Percentiles rank a stretch among this genome's conserved stretches.
These are phyloP conservation scores for Tilapia sparmanii DNA, from an alignment of 2,113 vertebrate genomes.

Conservation along the genomic window DNA sequence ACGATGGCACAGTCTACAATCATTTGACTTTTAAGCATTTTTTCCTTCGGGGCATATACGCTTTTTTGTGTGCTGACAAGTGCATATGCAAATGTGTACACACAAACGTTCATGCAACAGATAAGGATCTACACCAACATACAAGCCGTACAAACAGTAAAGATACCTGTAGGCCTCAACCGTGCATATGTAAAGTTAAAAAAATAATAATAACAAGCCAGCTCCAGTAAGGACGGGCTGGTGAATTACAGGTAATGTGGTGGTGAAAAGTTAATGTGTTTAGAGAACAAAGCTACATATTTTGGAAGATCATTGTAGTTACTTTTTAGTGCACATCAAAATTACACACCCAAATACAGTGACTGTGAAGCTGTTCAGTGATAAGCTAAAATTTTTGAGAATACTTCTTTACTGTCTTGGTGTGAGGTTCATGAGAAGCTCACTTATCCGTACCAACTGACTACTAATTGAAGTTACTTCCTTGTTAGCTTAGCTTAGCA, in stretches of 20 bases:
- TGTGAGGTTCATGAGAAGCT: neutral
- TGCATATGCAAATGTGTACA: neutral
- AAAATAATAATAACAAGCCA: neutral
- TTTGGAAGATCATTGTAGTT: neutral
- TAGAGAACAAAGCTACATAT: neutral
- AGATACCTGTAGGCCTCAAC: neutral
- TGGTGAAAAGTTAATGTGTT: neutral
- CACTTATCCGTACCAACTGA: neutral
- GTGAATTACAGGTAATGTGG: accelerated
- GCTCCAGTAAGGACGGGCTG: neutral
- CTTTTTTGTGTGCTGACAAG: neutral
- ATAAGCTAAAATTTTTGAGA: neutral
- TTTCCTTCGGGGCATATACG: neutral
- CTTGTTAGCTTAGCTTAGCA: neutral
- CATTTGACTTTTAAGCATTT: neutral
- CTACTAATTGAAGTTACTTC: neutral
- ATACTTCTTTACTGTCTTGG: neutral
- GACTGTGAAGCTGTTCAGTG: neutral
- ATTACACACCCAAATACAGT: neutral
- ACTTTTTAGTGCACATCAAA: neutral
- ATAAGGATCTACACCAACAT: neutral
- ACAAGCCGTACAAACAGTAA: neutral
- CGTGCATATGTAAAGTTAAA: neutral
- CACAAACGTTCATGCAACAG: neutral
- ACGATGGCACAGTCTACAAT: neutral